Percentiles rank a stretch among this genome's conserved stretches.
These are phyloP conservation scores for Emydocephalus ijimae DNA, from an alignment of 2,113 vertebrate genomes.

Conservation along the genomic window DNA sequence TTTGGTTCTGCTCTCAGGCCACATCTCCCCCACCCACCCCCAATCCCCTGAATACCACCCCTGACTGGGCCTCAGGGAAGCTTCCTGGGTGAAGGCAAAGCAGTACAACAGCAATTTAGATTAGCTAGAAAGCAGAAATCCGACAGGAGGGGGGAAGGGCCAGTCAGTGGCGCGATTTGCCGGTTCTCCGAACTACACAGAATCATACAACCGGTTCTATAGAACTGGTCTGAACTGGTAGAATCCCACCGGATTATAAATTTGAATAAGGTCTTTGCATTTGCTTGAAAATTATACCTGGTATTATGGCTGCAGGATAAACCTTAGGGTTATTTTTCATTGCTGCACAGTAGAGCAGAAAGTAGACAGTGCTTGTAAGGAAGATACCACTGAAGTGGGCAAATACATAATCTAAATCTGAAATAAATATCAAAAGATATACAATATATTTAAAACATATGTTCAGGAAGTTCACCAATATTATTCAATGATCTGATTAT, in stretches of 20 bases:
- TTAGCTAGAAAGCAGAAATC: no score
- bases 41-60: no score
- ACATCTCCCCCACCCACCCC: no score
- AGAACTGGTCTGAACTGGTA: no score
- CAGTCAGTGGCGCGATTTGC: no score
- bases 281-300: slow-evolving; percentile 69
- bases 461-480: not conserved
- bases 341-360: slow-evolving; percentile 78
- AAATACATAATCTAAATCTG: slow-evolving; percentile 90
- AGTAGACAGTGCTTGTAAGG: slow-evolving; percentile 83
- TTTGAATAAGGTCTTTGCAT: not conserved
- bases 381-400: slow-evolving; percentile 86
- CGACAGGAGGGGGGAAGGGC: no score
- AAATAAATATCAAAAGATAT: slow-evolving; percentile 44
- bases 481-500: not conserved
- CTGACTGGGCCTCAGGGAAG: no score
- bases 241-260: not conserved
- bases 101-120: no score
- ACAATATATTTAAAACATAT: not conserved
- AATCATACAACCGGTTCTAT: no score
- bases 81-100: no score
- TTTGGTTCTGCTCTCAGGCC: no score
- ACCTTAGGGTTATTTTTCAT: slow-evolving; percentile 82
- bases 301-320: slow-evolving; percentile 80
- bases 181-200: no score